These are phyloP conservation scores for Drosophila lini DNA, from an alignment of 1,140 invertebrate species.

Conservation along the genomic window DNA sequence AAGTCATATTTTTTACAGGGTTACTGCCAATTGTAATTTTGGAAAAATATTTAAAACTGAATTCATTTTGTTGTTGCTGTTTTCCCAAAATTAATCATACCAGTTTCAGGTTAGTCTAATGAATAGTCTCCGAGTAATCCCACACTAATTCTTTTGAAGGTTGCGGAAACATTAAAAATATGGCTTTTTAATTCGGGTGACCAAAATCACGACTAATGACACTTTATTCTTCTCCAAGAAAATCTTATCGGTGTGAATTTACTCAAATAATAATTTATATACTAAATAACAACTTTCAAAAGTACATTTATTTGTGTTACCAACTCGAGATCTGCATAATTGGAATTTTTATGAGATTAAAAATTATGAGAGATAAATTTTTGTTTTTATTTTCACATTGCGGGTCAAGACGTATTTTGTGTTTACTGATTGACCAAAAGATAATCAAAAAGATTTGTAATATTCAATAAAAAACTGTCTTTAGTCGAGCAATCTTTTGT, in stretches of 20 bases:
- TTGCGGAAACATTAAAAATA: not conserved
- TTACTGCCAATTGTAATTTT: not conserved
- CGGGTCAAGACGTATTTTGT: not conserved
- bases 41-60: not conserved
- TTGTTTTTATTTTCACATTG: too few relatives aligned
- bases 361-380: too few relatives aligned
- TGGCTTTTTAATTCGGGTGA: not conserved
- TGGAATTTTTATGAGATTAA: constrained; percentile 2
- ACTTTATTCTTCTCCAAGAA: not conserved
- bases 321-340: not conserved
- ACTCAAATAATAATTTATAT: not conserved
- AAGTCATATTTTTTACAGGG: not conserved
- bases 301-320: not conserved
- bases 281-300: not conserved
- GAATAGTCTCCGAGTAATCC: not conserved
- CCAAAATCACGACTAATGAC: not conserved
- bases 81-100: constrained; percentile 8
- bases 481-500: not conserved
- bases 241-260: not conserved
- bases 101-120: not conserved
- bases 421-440: not conserved
- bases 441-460: not conserved
- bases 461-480: not conserved
- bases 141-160: constrained; percentile 10
- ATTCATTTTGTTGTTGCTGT: not conserved